Evolutionary conservation across 2,888 invertebrate species (phyloP), one percentile per base, ranked within the genome.

Genomic region (Campoletis raptor): DNA sequence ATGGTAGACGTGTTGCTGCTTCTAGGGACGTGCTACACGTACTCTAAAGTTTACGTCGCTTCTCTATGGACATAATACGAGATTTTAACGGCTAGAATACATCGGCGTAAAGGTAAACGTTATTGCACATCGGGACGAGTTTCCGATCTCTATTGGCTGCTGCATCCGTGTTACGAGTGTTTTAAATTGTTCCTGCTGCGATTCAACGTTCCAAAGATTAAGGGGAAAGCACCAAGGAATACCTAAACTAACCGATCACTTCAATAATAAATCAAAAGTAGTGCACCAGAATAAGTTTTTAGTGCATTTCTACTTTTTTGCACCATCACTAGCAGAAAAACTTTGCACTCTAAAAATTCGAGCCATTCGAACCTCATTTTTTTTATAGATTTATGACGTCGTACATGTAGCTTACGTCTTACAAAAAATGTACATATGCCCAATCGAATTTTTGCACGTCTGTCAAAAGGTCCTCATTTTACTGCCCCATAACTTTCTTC

Each of bases 41-140:
- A 57, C 42, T 57, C 40, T 24, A 48, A 30, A 42, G 48, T 70
- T 45, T 45, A 45, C 70, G 69, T 69, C 24, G 45, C 15, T 70
- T 30, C 24, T 12, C 30, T 70, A 24, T 6, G 48, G 48, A 45
- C 24, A 21, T 70, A 30, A 30, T 24, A 48, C 24, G 70, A 70
- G 70, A 70, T 70, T 70, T 70, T 48, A 48, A 70, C 70, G 48
- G 48, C 48, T 45, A 24, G 70, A 21, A 48, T 30, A 70, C 70
- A 70, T 48, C 18, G 48, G 45, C 70, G 70, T 48, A 30, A 48
- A 70, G 30, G 48, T 30, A 70, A 70, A 45, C 70, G 24, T 70
- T 45, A 45, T 45, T 42, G 48, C 30, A 37, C 36, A 37, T 66
- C 24, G 66, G 18, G 7, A 37, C 24, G 70, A 45, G 0, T 24